Percentiles rank a stretch among this genome's conserved stretches.
phyloP scores from a whole-genome alignment of 2,888 invertebrate species.

The Nymphalis urticae region DNA sequence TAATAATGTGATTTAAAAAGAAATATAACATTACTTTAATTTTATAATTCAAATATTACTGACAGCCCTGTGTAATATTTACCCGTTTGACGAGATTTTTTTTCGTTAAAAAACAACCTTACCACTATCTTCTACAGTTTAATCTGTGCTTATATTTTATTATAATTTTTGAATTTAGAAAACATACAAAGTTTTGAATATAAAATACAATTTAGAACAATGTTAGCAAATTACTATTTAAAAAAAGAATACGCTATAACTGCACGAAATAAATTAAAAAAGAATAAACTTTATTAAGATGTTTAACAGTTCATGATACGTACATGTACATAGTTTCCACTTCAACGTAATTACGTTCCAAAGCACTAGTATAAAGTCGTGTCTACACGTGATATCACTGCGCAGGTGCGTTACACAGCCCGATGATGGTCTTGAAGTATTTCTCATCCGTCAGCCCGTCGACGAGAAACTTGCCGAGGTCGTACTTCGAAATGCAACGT shows the following conservation, averaged over 20 bases:
- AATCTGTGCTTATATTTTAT: not conserved
- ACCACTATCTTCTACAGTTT: not conserved
- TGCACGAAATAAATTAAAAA: not conserved
- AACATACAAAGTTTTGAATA: no score
- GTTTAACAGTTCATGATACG: not conserved
- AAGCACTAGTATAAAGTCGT: not conserved
- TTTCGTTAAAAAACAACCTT: not conserved
- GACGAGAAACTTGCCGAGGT: constrained; percentile 89
- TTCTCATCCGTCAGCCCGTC: constrained; percentile 86
- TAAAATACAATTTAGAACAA: no score
- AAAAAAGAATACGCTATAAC: no score
- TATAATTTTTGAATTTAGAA: no score
- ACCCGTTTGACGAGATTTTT: constrained; percentile 1
- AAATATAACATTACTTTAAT: no score
- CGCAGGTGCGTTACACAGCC: constrained; percentile 61
- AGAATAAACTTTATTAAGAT: not conserved
- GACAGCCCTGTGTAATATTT: constrained; percentile 4
- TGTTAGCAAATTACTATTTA: not conserved
- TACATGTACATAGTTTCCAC: not conserved
- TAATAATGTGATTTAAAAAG: no score
- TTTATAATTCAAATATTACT: not conserved
- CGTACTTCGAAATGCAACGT: constrained; percentile 86
- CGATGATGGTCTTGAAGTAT: constrained; percentile 80
- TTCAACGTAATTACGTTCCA: not conserved
- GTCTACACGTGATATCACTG: constrained; percentile 38